Percentiles rank a stretch among this genome's conserved stretches.
Evolutionary conservation across 1,140 invertebrate genomes (phyloP).

Genomic region (Drosophila aff.): DNA sequence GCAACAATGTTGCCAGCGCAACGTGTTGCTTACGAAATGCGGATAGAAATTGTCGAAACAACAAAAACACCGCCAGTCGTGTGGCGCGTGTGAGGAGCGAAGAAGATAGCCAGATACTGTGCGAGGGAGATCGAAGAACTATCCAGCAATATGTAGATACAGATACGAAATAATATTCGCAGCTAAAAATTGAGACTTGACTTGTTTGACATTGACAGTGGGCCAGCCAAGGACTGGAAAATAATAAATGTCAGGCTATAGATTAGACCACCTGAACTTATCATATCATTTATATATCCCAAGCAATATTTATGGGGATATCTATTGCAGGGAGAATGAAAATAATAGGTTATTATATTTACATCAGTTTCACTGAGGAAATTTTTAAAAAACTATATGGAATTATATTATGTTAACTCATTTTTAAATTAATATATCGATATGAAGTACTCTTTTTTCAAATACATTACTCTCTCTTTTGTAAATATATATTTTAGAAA

Average conservation of each 20-base stretch:
- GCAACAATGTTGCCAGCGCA: slow-evolving; percentile 45
- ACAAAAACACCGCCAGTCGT: slow-evolving; percentile 24
- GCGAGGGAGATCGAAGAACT: slow-evolving; percentile 13
- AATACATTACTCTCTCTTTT: too few relatives aligned
- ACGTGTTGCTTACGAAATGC: slow-evolving; percentile 66
- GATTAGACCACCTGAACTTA: slow-evolving; percentile 34
- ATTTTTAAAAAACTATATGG: neutral
- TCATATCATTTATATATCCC: slow-evolving; percentile 16
- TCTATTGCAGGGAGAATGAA: too few relatives aligned
- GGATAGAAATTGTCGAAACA: slow-evolving; percentile 40
- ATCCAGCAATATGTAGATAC: slow-evolving; percentile 27
- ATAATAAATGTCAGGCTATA: slow-evolving; percentile 19
- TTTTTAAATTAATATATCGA: neutral
- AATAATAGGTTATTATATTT: neutral
- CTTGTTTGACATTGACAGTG: slow-evolving; percentile 78
- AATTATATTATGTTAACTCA: neutral
- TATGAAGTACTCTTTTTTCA: too few relatives aligned
- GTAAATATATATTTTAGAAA: too few relatives aligned
- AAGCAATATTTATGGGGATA: slow-evolving; percentile 5
- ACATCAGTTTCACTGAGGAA: neutral
- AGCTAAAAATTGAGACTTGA: slow-evolving; percentile 52
- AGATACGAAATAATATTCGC: slow-evolving; percentile 46
- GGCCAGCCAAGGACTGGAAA: slow-evolving; percentile 34
- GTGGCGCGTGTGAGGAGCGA: slow-evolving; percentile 35
- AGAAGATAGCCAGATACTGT: slow-evolving; percentile 4